Percentiles rank a stretch among this genome's conserved stretches.
Conservation (phyloP, 1,140 invertebrate species). For the Anastrepha ludens region DNA sequence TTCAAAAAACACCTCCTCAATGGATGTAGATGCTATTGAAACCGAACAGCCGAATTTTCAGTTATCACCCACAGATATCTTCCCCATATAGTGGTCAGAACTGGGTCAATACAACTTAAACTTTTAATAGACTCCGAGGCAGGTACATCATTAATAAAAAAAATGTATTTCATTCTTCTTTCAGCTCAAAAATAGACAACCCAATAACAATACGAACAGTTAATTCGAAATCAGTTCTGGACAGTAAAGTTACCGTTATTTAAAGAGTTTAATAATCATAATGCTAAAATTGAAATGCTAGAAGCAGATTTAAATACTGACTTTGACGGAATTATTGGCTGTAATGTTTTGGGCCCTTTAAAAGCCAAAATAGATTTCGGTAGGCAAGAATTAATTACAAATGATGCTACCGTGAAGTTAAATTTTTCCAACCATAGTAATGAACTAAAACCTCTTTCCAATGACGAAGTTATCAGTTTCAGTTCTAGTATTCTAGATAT, state of each 20-base stretch:
- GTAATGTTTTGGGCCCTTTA: neutral
- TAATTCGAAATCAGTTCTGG: neutral
- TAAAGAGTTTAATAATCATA: neutral
- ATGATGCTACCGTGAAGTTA: neutral
- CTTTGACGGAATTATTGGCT: neutral
- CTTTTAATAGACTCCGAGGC: neutral
- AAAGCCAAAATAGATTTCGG: neutral
- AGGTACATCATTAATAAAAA: neutral
- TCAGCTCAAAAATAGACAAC: neutral
- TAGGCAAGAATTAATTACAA: neutral
- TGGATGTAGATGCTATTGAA: neutral
- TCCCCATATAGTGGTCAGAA: constrained; percentile 15
- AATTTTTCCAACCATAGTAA: no score
- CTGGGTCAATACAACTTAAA: neutral
- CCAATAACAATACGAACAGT: neutral
- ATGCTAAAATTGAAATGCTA: neutral
- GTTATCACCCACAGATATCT: neutral
- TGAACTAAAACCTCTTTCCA: no score
- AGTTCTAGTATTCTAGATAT: neutral
- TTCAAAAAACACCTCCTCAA: neutral
- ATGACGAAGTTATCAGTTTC: no score
- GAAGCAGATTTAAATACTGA: neutral
- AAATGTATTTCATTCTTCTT: neutral
- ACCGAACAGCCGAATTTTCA: neutral
- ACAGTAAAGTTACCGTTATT: neutral